A percentile compares a stretch with the other conserved stretches of the same genome.
phyloP scores from a whole-genome alignment of 92 coral and sea anemone genomes.

The Epizoanthus ramosus region DNA sequence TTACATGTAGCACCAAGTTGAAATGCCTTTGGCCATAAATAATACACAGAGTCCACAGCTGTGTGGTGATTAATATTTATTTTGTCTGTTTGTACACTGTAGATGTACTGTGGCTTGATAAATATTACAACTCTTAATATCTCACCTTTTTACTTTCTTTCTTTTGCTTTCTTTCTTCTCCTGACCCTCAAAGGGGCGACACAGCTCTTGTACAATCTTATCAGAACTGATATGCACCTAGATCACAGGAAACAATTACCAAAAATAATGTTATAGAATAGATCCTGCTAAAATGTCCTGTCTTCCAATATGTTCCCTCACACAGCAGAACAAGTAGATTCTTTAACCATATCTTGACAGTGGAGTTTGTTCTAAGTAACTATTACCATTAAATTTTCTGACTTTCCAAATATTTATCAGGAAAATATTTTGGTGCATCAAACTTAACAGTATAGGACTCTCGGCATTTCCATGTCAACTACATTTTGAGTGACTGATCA shows the following conservation, averaged over 20 bases:
- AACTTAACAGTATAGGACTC: neutral
- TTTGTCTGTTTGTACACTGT: no score
- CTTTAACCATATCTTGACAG: no score
- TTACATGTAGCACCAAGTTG: no score
- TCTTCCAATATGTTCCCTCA: neutral
- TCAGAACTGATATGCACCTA: slow-evolving; percentile 76
- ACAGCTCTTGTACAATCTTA: slow-evolving; percentile 69
- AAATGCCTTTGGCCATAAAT: no score
- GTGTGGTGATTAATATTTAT: no score
- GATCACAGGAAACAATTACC: neutral
- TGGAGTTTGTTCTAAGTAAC: no score
- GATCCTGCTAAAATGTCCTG: neutral
- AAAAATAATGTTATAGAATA: no score
- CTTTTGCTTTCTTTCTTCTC: slow-evolving; percentile 67
- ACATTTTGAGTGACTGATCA: neutral
- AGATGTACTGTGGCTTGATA: no score
- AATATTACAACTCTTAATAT: no score
- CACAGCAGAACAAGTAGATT: neutral
- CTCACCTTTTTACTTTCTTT: slow-evolving; percentile 82
- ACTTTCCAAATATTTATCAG: neutral
- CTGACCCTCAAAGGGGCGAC: slow-evolving; percentile 52
- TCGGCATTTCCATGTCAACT: no score
- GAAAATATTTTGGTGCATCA: neutral
- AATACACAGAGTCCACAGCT: no score
- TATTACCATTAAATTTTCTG: neutral